Percentiles rank a stretch among this genome's conserved stretches.
These are phyloP conservation scores for Eremobia ochroleuca DNA, from an alignment of 2,888 invertebrate species.

Conservation along the genomic window DNA sequence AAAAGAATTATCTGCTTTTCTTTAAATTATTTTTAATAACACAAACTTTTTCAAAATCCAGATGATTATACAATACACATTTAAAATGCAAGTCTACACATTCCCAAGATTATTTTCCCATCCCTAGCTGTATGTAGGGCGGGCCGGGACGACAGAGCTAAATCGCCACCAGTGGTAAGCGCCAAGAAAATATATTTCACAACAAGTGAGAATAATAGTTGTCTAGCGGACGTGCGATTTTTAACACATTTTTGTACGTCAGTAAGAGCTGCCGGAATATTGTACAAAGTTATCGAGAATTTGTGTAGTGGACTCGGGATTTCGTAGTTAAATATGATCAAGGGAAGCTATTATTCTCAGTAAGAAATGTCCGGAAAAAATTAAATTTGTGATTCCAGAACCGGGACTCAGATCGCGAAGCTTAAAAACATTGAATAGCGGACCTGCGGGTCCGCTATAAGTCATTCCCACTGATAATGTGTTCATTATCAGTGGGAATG, in stretches of 20 bases:
- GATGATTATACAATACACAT: background rate
- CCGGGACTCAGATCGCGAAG: background rate
- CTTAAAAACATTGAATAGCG: background rate
- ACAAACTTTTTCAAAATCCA: background rate
- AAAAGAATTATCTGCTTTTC: background rate
- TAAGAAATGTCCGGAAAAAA: background rate
- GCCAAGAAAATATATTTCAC: constrained; percentile 88
- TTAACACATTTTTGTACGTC: constrained; percentile 77
- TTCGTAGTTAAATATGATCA: background rate
- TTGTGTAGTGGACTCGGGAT: constrained; percentile 8
- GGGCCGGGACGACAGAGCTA: constrained; percentile 82
- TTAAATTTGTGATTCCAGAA: background rate
- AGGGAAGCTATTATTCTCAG: background rate
- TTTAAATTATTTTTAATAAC: background rate
- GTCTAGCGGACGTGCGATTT: constrained; percentile 78
- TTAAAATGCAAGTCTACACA: background rate
- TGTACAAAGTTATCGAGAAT: constrained; percentile 19
- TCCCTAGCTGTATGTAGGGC: constrained; percentile 60
- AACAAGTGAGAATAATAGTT: constrained; percentile 89
- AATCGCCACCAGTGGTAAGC: constrained; percentile 87
- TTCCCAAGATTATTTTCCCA: constrained; percentile 27
- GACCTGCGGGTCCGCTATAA: too few species aligned
- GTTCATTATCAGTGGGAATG: too few species aligned
- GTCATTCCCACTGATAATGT: too few species aligned
- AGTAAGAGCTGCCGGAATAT: constrained; percentile 14